Base-by-base conservation (phyloP, 2,113 vertebrate species). In the Tamias sibiricus region DNA sequence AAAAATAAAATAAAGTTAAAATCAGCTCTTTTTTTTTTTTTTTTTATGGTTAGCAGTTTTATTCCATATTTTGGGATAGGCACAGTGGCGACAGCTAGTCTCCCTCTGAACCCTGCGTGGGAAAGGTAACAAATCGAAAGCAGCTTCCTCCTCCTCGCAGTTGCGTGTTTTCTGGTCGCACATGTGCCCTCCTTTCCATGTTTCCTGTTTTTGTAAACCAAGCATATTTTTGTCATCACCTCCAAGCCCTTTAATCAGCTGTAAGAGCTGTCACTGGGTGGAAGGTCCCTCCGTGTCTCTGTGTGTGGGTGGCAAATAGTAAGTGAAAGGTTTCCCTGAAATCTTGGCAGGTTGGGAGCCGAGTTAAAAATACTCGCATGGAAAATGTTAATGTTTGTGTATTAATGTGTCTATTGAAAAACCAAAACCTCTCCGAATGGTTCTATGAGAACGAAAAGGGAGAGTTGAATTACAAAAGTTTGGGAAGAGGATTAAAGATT, bases 221-320 rank as follows among this genome's bases (percentile, higher is more conserved):
- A 85, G 77, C 87, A 4, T 97, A 96, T 96, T 98, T 98, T 98
- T 97, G 90, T 97, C 94, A 95, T 96, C 89, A 32, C 57, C 92
- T 94, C 52, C 81, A 94, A 95, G 79, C 91, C 83, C 87, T 97
- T 97, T 84, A 94, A 92, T 97, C 89, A 96, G 32, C 22, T 59
- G 6, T 62, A 72, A 94, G 68, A 62, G 89, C 81, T 47, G 66
- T 97, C 86, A 40, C 75, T 62, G 22, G 44, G 79, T 76, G 89
- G 95, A 89, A 80, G 54, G 81, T 54, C 94, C 37, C 0, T 44
- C 79, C 16, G 19, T 40, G 52, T 92, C 57, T 68, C 85, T 96
- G 92, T 94, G 44, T 91, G 91, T 85, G 95, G 62, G 89, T 89
- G 92, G 96, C 75, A 95, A 89, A 88, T 75, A 30, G 74, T 11